A percentile compares a stretch with the other conserved stretches of the same genome.
Conservation (phyloP, 2,888 invertebrate genomes). For the Synanthedon myopaeformis region DNA sequence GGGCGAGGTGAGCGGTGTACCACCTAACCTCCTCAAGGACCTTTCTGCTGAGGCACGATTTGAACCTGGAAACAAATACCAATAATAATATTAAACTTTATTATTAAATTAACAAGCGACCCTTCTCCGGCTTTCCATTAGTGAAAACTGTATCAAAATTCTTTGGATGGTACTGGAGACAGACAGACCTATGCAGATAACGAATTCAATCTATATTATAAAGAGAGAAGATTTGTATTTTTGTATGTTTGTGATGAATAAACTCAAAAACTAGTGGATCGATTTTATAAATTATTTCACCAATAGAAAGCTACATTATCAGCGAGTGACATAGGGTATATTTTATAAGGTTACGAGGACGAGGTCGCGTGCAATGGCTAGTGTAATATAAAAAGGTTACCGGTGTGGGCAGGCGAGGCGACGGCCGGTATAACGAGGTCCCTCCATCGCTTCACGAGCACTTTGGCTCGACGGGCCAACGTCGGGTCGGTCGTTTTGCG, state of each 20-base stretch:
- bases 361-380: no score
- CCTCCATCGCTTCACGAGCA: conserved; percentile 92
- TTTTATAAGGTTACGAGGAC: no score
- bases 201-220: no score
- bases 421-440: conserved; percentile 79
- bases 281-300: no score
- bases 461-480: conserved; percentile 90
- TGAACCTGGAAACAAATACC: conserved; percentile 29
- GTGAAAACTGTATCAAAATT: no score
- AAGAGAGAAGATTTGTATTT: no score
- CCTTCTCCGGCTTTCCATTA: not conserved
- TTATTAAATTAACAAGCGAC: not conserved
- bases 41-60: conserved; percentile 59
- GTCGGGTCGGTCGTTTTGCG: conserved; percentile 86
- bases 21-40: conserved; percentile 43
- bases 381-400: conserved; percentile 18
- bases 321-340: no score
- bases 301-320: no score
- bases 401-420: conserved; percentile 50
- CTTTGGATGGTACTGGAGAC: no score
- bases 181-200: no score
- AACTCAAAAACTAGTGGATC: no score
- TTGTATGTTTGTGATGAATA: no score
- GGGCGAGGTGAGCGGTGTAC: conserved; percentile 60
- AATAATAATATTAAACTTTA: not conserved